Percentiles rank a stretch among this genome's conserved stretches.
phyloP scores from a whole-genome alignment of 2,797 vertebrate species.

The Pygocentrus nattereri region DNA sequence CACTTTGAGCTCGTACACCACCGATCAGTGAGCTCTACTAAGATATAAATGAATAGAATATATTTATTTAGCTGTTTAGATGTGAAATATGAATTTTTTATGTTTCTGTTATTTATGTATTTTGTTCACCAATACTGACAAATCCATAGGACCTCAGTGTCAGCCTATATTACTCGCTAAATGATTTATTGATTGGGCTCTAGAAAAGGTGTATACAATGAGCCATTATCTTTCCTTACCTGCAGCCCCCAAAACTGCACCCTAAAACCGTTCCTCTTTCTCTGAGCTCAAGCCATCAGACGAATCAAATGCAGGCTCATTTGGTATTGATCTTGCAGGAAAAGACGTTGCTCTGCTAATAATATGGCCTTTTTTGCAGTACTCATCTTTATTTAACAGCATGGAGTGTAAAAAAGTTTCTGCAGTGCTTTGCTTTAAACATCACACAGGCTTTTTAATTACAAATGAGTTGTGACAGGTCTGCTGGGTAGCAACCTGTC shows the following conservation, averaged over 20 bases:
- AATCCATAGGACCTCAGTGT: no score
- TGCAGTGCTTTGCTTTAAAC: conserved; percentile 90
- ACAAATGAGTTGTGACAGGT: conserved; percentile 95
- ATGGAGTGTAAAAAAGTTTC: conserved; percentile 70
- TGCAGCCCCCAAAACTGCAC: neutral
- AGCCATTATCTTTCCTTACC: neutral
- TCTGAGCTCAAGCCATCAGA: conserved; percentile 49
- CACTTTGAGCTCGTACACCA: no score
- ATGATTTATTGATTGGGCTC: neutral
- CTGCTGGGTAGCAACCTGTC: conserved; percentile 87
- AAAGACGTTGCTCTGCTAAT: conserved; percentile 72
- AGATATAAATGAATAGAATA: no score
- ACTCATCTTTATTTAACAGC: conserved; percentile 86
- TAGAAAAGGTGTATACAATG: neutral
- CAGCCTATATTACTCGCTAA: no score
- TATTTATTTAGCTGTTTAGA: no score
- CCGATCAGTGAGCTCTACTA: no score
- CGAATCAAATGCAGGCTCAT: conserved; percentile 67
- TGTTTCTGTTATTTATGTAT: no score
- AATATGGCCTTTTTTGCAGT: conserved; percentile 70
- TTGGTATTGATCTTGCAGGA: conserved; percentile 78
- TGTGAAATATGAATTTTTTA: no score
- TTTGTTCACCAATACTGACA: no score
- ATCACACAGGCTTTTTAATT: conserved; percentile 89
- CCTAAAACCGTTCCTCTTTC: conserved; percentile 44